These are phyloP conservation scores for Cosmia pyralina DNA, from an alignment of 2,888 invertebrate genomes.

Conservation along the genomic window DNA sequence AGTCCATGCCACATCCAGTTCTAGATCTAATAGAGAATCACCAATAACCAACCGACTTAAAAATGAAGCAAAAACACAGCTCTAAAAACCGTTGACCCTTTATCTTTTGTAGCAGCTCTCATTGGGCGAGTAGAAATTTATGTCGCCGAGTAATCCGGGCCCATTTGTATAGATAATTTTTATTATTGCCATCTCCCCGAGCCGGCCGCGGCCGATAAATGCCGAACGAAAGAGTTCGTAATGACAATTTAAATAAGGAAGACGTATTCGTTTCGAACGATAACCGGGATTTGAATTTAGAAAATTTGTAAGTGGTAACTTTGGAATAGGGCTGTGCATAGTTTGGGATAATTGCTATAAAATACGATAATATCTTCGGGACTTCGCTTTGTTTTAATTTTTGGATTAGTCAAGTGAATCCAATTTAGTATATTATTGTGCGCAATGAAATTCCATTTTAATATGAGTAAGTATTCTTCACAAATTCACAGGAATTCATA, in stretches of 20 bases:
- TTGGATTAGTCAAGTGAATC: background rate
- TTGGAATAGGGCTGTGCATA: slow-evolving; percentile 75
- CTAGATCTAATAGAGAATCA: slow-evolving; percentile 33
- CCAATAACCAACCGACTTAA: slow-evolving; percentile 51
- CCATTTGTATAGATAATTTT: slow-evolving; percentile 91
- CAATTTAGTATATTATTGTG: background rate
- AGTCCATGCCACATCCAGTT: slow-evolving; percentile 2
- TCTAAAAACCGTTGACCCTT: slow-evolving; percentile 89
- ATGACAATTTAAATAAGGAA: slow-evolving; percentile 90
- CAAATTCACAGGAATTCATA: background rate
- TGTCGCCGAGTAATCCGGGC: slow-evolving; percentile 89
- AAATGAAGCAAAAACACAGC: slow-evolving; percentile 78
- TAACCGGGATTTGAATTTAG: slow-evolving; percentile 82
- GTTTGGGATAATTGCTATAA: slow-evolving; percentile 40
- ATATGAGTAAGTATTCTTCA: no score
- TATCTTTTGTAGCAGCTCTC: slow-evolving; percentile 86
- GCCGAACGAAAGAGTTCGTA: slow-evolving; percentile 89
- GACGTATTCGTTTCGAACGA: slow-evolving; percentile 88
- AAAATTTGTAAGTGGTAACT: slow-evolving; percentile 81
- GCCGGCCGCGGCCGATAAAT: slow-evolving; percentile 87
- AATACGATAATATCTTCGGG: background rate
- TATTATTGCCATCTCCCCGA: slow-evolving; percentile 90
- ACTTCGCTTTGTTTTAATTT: background rate
- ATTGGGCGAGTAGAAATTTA: slow-evolving; percentile 89
- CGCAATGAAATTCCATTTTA: background rate